Base-by-base conservation (phyloP, 2,888 invertebrate species). In the Lymantria dispar region DNA sequence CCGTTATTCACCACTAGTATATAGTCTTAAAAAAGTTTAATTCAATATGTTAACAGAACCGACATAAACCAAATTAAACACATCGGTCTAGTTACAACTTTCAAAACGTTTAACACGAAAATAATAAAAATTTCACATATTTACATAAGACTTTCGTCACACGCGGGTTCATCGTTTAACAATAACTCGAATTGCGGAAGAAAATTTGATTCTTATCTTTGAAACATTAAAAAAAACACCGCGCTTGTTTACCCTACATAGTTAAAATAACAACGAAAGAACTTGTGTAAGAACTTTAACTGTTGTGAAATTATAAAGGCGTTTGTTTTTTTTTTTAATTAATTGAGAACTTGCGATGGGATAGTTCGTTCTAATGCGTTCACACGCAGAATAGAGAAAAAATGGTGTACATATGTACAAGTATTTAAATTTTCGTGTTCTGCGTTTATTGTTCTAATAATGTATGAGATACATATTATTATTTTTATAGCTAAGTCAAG, bases 131-230 rank as follows among this genome's bases (percentile, higher is more conserved):
- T 40, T 40, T 40, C 13, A 40, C 40, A 40, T 14, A 14, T 14
- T 40, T 40, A 40, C 40, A 40, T 14, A 40, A 40, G 15, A 45
- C 37, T 9, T 42, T 48, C 45, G 56, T 59, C 49, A 51, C 49
- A 51, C 48, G 29, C 45, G 40, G 45, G 41, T 44, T 50, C 46
- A 60, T 68, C 58, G 58, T 60, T 62, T 58, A 57, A 59, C 58
- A 39, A 60, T 68, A 40, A 38, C 7, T 68, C 62, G 60, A 68
- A 65, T 67, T 49, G 63, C 65, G 66, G 62, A 68, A 68, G 66
- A 54, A 46, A 55, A 46, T 40, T 36, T 39, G 56, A 58, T 56
- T 52, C 7, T 52, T 52, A 60, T 54, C 50, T 49, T 52, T 15
- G 40, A 15, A 15, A 48, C 47, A 56, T 56, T 22, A 43, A 57